Evolutionary conservation across 2,113 vertebrate species (phyloP).

Genomic region (Hydrochoerus hydrochaeris): DNA sequence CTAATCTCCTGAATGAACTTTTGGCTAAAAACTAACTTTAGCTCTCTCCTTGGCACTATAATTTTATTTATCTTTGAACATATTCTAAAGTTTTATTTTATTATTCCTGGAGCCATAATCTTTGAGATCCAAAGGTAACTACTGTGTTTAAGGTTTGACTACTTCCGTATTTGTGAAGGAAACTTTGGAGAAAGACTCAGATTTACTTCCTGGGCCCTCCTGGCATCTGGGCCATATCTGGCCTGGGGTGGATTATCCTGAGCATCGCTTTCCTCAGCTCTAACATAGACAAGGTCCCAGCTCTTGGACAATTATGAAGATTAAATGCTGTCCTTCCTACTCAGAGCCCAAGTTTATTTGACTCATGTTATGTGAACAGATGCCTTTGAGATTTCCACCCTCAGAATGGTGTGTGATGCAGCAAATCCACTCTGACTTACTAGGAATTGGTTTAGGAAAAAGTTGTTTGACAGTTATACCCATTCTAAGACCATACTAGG

Average conservation of each 20-base stretch:
- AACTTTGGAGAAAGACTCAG: not conserved
- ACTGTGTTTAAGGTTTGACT: not conserved
- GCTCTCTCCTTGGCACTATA: not conserved
- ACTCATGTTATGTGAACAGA: not conserved
- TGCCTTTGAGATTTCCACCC: not conserved
- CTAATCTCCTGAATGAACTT: not conserved
- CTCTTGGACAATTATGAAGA: not conserved
- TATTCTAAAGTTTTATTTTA: not conserved
- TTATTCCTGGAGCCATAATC: not conserved
- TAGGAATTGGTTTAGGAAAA: not conserved
- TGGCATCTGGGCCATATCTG: not conserved
- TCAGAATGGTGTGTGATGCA: not conserved
- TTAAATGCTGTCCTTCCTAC: not conserved
- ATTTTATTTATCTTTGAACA: slow-evolving; percentile 17
- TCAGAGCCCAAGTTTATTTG: not conserved
- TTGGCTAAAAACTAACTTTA: not conserved
- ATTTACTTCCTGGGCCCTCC: not conserved
- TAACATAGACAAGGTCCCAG: not conserved
- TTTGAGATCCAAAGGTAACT: not conserved
- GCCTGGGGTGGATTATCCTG: not conserved
- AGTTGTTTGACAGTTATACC: not conserved
- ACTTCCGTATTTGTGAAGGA: not conserved
- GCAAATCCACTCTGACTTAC: not conserved
- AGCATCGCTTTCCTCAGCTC: not conserved
- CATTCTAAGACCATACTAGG: not conserved